Evolutionary conservation across 2,113 vertebrate species (phyloP).

Genomic region (Dipodomys spectabilis): DNA sequence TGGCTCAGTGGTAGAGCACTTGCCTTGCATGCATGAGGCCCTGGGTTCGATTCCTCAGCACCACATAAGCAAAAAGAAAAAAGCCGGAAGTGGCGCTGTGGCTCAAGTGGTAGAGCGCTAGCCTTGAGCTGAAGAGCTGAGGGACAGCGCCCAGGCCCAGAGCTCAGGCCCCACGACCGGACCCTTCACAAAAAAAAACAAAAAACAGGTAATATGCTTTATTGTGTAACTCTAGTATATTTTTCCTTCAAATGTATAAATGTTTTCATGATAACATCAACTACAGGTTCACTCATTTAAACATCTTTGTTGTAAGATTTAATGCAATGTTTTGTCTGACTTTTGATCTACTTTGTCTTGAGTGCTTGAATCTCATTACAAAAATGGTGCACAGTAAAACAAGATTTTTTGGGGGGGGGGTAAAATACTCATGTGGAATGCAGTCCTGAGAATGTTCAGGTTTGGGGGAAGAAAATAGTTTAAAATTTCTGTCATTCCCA

Average conservation of each 20-base stretch:
- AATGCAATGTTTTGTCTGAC: neutral
- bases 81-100: too few relatives aligned
- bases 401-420: neutral
- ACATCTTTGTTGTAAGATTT: neutral
- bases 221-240: neutral
- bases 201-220: neutral
- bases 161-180: too few relatives aligned
- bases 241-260: neutral
- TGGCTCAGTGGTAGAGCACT: too few relatives aligned
- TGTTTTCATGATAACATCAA: neutral
- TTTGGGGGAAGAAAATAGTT: conserved; percentile 4
- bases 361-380: neutral
- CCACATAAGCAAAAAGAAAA: too few relatives aligned
- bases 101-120: too few relatives aligned
- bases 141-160: too few relatives aligned
- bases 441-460: neutral
- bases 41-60: too few relatives aligned
- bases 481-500: conserved; percentile 47
- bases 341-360: neutral
- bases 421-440: neutral
- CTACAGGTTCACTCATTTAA: neutral
- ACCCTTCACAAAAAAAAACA: too few relatives aligned
- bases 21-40: too few relatives aligned
- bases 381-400: neutral
- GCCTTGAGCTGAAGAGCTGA: too few relatives aligned